Conservation (phyloP, 53 echinoderm and acorn worm species). For the Crossaster papposus region DNA sequence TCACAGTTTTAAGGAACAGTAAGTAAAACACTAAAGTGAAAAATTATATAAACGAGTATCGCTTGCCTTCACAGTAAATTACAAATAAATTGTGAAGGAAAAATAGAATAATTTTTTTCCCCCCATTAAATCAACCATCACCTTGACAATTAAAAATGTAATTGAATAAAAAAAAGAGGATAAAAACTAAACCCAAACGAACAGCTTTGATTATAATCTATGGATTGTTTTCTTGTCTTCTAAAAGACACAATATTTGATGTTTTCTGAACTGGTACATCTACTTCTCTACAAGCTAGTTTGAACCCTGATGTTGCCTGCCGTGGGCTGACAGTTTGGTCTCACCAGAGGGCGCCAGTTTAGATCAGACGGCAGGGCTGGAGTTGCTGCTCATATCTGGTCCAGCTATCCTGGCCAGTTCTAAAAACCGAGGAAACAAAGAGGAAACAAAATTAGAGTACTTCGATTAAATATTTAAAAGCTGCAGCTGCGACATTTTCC, state of each 20-base stretch:
- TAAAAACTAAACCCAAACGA: neutral
- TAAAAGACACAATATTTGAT: too few species aligned
- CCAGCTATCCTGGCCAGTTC: conserved; percentile 65
- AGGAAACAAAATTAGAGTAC: neutral
- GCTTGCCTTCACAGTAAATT: neutral
- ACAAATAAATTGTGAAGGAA: neutral
- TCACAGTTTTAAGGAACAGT: neutral
- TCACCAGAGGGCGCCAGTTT: conserved; percentile 40
- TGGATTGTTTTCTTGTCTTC: neutral
- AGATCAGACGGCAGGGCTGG: conserved; percentile 50
- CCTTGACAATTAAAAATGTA: neutral
- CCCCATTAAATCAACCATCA: neutral
- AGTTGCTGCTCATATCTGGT: conserved; percentile 60
- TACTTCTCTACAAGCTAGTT: neutral
- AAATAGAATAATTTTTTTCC: neutral
- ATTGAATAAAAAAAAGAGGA: neutral
- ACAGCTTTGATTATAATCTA: neutral
- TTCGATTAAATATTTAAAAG: neutral
- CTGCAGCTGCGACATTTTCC: too few species aligned
- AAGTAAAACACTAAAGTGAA: neutral
- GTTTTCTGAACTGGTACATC: too few species aligned
- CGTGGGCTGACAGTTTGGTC: neutral
- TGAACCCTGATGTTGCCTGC: neutral
- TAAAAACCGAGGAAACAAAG: conserved; percentile 22
- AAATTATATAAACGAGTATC: neutral